A percentile compares a stretch with the other conserved stretches of the same genome.
Evolutionary conservation across 2,113 vertebrate genomes (phyloP).

Genomic region (Stigmatopora argus): DNA sequence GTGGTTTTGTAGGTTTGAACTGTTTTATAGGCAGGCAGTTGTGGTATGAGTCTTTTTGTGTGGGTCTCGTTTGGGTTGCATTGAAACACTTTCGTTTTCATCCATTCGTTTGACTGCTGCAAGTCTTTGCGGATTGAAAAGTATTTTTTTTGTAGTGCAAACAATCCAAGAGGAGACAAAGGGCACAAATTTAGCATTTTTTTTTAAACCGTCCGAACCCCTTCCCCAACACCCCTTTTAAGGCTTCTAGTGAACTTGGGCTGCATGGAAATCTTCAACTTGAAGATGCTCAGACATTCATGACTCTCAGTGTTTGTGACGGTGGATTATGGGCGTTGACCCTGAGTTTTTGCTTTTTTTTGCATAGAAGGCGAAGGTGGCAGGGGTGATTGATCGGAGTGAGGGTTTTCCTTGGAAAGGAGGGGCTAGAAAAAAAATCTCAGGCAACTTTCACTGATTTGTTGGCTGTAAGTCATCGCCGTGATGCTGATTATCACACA

Average conservation of each 20-base stretch:
- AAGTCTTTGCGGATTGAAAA: constrained; percentile 61
- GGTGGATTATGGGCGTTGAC: constrained; percentile 48
- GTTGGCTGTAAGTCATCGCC: constrained; percentile 65
- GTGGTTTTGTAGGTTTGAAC: constrained; percentile 72
- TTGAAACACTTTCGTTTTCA: constrained; percentile 48
- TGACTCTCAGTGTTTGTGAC: constrained; percentile 48
- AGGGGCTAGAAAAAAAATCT: constrained; percentile 36
- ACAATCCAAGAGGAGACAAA: constrained; percentile 64
- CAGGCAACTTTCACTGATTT: constrained; percentile 70
- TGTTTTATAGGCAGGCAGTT: constrained; percentile 62
- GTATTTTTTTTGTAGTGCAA: constrained; percentile 57
- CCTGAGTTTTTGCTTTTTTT: constrained; percentile 44
- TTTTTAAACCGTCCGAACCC: background rate
- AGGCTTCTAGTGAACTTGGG: constrained; percentile 74
- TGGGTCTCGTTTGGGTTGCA: constrained; percentile 56
- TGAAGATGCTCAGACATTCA: constrained; percentile 61
- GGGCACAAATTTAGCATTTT: constrained; percentile 55
- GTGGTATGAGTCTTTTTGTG: constrained; percentile 67
- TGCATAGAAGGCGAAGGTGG: constrained; percentile 76
- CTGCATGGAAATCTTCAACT: constrained; percentile 68
- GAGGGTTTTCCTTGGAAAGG: constrained; percentile 11
- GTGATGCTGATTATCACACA: constrained; percentile 62
- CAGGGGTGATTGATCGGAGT: constrained; percentile 36
- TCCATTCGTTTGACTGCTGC: constrained; percentile 48
- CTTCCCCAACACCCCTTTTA: constrained; percentile 53